Base-by-base conservation (phyloP, 2,797 vertebrate genomes). In the Gymnothorax reevesii region DNA sequence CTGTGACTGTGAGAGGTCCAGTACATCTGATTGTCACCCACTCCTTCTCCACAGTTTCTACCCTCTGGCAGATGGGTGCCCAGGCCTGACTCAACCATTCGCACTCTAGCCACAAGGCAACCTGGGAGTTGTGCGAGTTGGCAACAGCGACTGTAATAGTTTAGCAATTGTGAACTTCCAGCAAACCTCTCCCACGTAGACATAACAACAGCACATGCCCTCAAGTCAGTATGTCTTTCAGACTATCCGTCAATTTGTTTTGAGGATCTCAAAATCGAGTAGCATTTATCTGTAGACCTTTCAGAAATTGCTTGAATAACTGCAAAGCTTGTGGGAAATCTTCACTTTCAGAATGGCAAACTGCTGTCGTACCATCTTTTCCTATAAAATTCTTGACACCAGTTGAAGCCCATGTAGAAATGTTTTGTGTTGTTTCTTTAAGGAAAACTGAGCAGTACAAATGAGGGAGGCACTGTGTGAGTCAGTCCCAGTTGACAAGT, bases 51-150 rank as follows among this genome's bases (percentile, higher is more conserved):
- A 69, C 27, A 33, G 42, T 64, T 83, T 69, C 69, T 49, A 52
- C 87, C 52, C 75, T 77, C 54, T 60, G 66, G 54, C 82, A 83
- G 82, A 66, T 88, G 87, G 49, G 6, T 20, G 3, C 64, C 6
- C 27, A 62, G 57, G 54, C 52, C 1, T 82, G 82, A 75, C 55
- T 87, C 62, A 83, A 7, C 57, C 57, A 15, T 27, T 2, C 54
- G 42, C 57, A 27, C 57, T 57, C 82, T 17, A n/a, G 13, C n/a
- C 2, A n/a, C 82, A 57, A 57, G 8, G 82, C 55, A 59, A 15
- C 57, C 27, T 33, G 54, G 55, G 75, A 79, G 27, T 2, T 52
- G 49, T 15, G 9, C 5, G 55, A 9, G 33, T 15, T 49, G 82
- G 82, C 59, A 1, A 33, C 27, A 7, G 42, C 71, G 15, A 15